phyloP scores from a whole-genome alignment of 2,888 invertebrate genomes.

The Bhutanitis thaidina region DNA sequence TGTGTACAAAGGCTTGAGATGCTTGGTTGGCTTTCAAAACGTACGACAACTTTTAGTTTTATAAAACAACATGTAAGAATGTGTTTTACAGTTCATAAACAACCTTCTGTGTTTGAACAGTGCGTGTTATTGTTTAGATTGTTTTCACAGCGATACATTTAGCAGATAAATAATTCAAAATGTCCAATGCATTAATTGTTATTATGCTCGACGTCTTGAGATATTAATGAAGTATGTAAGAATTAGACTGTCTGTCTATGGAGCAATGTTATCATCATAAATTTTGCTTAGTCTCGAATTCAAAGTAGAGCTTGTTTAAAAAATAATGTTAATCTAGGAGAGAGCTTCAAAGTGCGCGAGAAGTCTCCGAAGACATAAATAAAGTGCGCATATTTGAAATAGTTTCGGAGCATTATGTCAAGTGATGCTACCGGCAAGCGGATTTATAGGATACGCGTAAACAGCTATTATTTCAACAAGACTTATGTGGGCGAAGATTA shows the following conservation, averaged over 20 bases:
- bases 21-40: too few relatives aligned
- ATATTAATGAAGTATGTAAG: slow-evolving; percentile 1
- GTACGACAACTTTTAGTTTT: too few relatives aligned
- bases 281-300: background rate
- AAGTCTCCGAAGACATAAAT: slow-evolving; percentile 22
- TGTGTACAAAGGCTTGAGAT: too few relatives aligned
- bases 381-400: slow-evolving; percentile 32
- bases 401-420: slow-evolving; percentile 34
- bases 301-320: slow-evolving; percentile 4
- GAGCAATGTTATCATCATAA: slow-evolving; percentile 15
- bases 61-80: too few relatives aligned
- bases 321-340: slow-evolving; percentile 15
- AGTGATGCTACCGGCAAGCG: slow-evolving; percentile 47
- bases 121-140: background rate
- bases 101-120: background rate
- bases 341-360: slow-evolving; percentile 6
- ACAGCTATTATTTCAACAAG: slow-evolving; percentile 45
- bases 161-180: background rate
- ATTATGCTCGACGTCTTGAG: background rate
- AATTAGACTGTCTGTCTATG: background rate
- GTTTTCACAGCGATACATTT: background rate
- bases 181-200: background rate
- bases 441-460: slow-evolving; percentile 45
- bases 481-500: slow-evolving; percentile 39
- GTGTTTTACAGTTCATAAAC: background rate